Conservation (phyloP, 1,140 invertebrate genomes). For the Temnothorax curvispinosus region DNA sequence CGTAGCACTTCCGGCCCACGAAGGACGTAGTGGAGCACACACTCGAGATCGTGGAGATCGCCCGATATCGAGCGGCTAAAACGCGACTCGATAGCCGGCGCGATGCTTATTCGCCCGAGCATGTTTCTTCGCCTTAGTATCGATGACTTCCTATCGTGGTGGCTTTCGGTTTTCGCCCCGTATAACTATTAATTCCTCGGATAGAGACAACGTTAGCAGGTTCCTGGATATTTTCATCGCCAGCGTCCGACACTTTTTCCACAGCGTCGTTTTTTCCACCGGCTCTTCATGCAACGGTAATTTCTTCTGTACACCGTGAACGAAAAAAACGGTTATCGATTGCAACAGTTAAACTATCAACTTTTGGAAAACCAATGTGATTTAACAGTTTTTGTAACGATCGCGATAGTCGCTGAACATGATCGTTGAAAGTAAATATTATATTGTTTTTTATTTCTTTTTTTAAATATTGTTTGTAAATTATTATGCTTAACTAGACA, state of each 20-base stretch:
- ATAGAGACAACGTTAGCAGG: conserved; percentile 40
- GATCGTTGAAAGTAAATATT: neutral
- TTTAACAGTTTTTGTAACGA: neutral
- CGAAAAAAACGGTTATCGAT: conserved; percentile 25
- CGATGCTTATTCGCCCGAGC: conserved; percentile 24
- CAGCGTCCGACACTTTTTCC: conserved; percentile 15
- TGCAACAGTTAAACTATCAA: conserved; percentile 6
- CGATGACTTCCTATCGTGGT: conserved; percentile 45
- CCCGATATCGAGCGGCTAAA: conserved; percentile 8
- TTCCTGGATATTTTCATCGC: conserved; percentile 20
- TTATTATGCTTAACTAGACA: neutral
- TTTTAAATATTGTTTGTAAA: neutral
- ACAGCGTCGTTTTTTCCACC: conserved; percentile 8
- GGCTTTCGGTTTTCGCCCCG: neutral
- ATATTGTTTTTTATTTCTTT: neutral
- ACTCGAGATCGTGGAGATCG: conserved; percentile 56
- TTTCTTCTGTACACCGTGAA: neutral
- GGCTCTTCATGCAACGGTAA: conserved; percentile 44
- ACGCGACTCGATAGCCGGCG: conserved; percentile 23
- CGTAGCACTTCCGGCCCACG: conserved; percentile 77
- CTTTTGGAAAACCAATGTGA: conserved; percentile 29
- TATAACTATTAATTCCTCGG: conserved; percentile 40
- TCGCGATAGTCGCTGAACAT: neutral
- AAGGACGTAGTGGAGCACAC: conserved; percentile 57
- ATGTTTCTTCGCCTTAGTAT: conserved; percentile 30